A percentile compares a stretch with the other conserved stretches of the same genome.
Evolutionary conservation across 2,888 invertebrate genomes (phyloP).

Genomic region (Bhutanitis thaidina): DNA sequence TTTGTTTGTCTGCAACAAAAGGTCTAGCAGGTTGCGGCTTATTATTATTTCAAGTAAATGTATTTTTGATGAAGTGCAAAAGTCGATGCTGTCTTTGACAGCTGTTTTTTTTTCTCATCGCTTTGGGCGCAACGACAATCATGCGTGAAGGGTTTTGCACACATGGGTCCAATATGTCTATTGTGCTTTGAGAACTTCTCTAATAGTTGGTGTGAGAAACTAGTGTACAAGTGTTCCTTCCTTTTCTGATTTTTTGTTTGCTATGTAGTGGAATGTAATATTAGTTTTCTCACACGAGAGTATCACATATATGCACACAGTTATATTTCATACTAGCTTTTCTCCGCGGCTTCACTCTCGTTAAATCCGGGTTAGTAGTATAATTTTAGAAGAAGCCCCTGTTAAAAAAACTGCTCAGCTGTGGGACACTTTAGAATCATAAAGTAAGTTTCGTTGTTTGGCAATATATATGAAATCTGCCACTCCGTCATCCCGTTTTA

Average conservation of each 20-base stretch:
- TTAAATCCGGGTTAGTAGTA: too few species aligned
- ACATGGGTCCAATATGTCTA: slow-evolving; percentile 71
- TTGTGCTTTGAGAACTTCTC: slow-evolving; percentile 53
- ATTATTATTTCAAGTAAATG: slow-evolving; percentile 67
- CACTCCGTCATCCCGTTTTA: too few species aligned
- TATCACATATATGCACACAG: too few species aligned
- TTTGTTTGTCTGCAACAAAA: slow-evolving; percentile 48
- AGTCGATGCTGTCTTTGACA: slow-evolving; percentile 60
- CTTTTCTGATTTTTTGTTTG: slow-evolving; percentile 18
- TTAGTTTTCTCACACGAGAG: neutral
- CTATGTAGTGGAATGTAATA: neutral
- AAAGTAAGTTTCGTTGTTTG: too few species aligned
- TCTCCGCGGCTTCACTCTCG: too few species aligned
- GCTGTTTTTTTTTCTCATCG: slow-evolving; percentile 45
- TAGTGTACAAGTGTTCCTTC: slow-evolving; percentile 27
- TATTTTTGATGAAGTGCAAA: slow-evolving; percentile 78
- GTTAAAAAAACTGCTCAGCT: too few species aligned
- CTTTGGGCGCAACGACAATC: slow-evolving; percentile 61
- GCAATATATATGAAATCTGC: too few species aligned
- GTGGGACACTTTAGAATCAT: too few species aligned
- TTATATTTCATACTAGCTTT: too few species aligned
- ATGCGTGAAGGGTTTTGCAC: slow-evolving; percentile 63
- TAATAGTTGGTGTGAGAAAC: slow-evolving; percentile 61
- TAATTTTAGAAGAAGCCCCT: too few species aligned
- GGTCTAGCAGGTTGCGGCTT: slow-evolving; percentile 55